Percentiles rank a stretch among this genome's conserved stretches.
These are phyloP conservation scores for Mus caroli DNA, from an alignment of 2,797 vertebrate species.

Conservation along the genomic window DNA sequence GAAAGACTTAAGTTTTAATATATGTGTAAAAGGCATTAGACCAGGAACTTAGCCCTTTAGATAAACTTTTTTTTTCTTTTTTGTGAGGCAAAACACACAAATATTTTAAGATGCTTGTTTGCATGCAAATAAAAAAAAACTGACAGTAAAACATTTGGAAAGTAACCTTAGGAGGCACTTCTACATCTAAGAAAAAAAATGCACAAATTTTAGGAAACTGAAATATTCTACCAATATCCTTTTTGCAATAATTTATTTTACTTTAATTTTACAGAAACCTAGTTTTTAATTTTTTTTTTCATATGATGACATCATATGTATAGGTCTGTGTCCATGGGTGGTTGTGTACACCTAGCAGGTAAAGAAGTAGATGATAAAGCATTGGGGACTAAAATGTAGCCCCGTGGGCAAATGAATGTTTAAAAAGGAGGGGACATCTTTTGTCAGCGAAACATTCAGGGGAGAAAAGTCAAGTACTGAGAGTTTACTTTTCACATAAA, in stretches of 20 bases:
- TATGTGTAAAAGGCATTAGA: neutral
- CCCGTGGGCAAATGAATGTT: neutral
- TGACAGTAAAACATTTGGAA: neutral
- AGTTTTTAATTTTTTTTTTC: neutral
- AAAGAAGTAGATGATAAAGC: neutral
- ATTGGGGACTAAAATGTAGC: neutral
- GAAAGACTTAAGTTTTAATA: neutral
- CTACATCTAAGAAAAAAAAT: slow-evolving; percentile 8
- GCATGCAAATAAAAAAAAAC: slow-evolving; percentile 14
- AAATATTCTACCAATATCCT: slow-evolving; percentile 36
- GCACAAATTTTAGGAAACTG: neutral
- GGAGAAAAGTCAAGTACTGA: neutral
- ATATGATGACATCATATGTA: neutral
- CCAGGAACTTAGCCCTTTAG: neutral
- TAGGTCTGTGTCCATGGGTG: neutral
- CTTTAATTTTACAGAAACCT: neutral
- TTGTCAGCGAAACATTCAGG: neutral
- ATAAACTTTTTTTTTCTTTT: neutral
- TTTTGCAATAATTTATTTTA: neutral
- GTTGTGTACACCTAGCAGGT: neutral
- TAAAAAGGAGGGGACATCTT: neutral
- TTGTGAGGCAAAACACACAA: neutral
- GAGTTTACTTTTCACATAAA: neutral
- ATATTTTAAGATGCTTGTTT: neutral
- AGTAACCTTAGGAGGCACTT: neutral